Base-by-base conservation (phyloP, 2,113 vertebrate genomes). In the Isichthys henryi region DNA sequence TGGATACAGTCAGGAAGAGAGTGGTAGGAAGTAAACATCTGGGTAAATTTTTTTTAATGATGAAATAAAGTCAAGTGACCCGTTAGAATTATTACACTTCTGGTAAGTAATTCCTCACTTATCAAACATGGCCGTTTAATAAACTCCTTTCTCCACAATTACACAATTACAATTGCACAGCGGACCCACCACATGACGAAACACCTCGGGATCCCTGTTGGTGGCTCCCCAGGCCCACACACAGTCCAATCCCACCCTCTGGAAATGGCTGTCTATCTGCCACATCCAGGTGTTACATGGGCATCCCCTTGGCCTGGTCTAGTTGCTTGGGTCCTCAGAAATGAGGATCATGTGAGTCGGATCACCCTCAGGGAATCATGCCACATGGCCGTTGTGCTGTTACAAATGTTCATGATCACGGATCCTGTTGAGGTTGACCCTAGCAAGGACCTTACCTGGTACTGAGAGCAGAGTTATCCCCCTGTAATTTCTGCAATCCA, bases 1-100 rank as follows among this genome's bases (percentile, higher is more conserved):
- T 56, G 74, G 50, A 66, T 84, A 21, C 49, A 91, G 21, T 92
- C 90, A 91, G 31, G 48, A 10, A 35, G n/a, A 56, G 27, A 53
- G n/a, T n/a, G 85, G 85, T 39, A 31, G 10, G 11, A 52, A 4
- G 48, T 49, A 35, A 52, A 87, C 11, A 50, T 52, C 27, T 31
- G 27, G 11, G 31, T 87, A 39, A 31, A 19, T 45, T 31, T 35
- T 56, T 5, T 35, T 87, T 87, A 5, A 15, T 35, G 21, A 13
- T 39, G 27, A 87, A 52, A 87, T 49, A 87, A 56, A 87, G 31
- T 31, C 85, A 23, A 35, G n/a, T 87, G 50, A 48, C 5, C 85
- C 19, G 1, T 31, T 53, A 17, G 3, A 53, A 53, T 39, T 53
- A 17, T 87, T 87, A 87, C 31, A 56, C 13, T 52, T 50, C 48